Evolutionary conservation across 1,140 invertebrate genomes (phyloP).

Genomic region (Archegozetes longisetosus): DNA sequence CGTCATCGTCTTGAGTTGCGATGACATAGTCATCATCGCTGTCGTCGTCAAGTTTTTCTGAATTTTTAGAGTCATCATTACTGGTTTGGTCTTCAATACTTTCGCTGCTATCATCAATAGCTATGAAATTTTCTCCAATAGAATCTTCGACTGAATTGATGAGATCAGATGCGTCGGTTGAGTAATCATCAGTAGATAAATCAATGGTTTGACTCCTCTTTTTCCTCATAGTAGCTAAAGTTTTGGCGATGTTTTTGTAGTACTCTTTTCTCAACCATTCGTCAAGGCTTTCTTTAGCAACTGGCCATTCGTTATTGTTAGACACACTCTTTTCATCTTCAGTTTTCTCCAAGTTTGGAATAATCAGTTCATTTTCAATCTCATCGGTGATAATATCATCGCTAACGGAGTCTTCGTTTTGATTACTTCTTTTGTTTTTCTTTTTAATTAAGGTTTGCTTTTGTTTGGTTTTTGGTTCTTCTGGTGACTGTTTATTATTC

Average conservation of each 20-base stretch:
- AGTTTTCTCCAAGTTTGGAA: background rate
- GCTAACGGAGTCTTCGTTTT: background rate
- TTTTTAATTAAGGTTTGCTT: too few species aligned
- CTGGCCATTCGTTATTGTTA: background rate
- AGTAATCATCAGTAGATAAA: conserved; percentile 15
- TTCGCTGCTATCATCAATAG: background rate
- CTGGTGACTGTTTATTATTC: too few species aligned
- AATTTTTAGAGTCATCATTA: background rate
- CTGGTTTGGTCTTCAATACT: background rate
- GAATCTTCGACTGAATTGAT: background rate
- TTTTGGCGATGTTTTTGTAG: background rate
- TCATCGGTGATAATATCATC: background rate
- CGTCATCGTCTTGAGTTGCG: background rate
- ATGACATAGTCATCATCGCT: background rate
- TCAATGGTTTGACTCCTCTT: conserved; percentile 1
- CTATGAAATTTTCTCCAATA: background rate
- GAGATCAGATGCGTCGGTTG: background rate
- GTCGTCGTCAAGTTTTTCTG: background rate
- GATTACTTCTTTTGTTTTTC: background rate
- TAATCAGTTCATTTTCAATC: background rate
- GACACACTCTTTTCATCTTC: background rate
- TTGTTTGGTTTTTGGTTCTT: too few species aligned
- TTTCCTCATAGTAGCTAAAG: background rate
- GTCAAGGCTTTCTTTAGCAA: background rate
- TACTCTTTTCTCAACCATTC: background rate